Conservation (phyloP, 2,113 vertebrate species). For the Megaceryle maxima region DNA sequence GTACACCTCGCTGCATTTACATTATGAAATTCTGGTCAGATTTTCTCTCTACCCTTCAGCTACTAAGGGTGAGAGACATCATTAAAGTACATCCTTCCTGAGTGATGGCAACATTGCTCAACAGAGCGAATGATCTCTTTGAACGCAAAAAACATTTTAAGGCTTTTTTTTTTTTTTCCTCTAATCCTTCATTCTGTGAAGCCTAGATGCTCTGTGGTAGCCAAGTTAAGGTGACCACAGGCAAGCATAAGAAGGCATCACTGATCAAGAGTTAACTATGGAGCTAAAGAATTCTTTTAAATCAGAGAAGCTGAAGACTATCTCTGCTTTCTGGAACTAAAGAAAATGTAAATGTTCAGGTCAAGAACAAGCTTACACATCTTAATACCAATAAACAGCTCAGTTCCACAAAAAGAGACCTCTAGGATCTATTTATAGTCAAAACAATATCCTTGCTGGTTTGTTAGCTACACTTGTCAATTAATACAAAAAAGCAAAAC, state of each 20-base stretch:
- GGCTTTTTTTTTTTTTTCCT: neutral
- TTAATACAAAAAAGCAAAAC: neutral
- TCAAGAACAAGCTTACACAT: neutral
- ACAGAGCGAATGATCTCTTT: neutral
- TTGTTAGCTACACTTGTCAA: neutral
- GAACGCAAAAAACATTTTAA: neutral
- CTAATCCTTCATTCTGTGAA: neutral
- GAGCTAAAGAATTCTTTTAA: neutral
- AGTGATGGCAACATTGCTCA: neutral
- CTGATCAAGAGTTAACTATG: neutral
- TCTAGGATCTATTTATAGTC: neutral
- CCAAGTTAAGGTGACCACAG: neutral
- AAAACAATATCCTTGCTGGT: neutral
- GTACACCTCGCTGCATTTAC: slow-evolving; percentile 3
- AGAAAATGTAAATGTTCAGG: neutral
- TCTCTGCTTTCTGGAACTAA: neutral
- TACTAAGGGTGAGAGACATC: neutral
- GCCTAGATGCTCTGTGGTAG: neutral
- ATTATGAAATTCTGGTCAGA: neutral
- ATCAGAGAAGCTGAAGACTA: neutral
- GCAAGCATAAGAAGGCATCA: neutral
- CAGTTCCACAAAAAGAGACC: neutral
- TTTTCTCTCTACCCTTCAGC: neutral
- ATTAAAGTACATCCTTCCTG: slow-evolving; percentile 32
- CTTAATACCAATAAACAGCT: neutral